Base-by-base conservation (phyloP, 2,797 vertebrate genomes). In the Lutjanus argentimaculatus region DNA sequence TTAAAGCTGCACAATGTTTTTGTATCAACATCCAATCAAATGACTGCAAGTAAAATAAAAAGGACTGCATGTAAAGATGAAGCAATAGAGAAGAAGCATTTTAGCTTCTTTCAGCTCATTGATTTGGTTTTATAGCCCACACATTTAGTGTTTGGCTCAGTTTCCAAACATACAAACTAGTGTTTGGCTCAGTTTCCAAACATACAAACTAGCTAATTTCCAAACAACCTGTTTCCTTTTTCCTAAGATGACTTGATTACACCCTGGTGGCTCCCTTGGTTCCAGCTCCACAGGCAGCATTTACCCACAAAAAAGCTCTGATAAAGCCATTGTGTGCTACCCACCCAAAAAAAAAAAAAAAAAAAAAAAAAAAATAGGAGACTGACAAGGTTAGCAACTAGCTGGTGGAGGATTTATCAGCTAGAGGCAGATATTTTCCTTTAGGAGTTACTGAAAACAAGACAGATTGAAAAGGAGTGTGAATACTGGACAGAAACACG, bases 131-230 rank as follows among this genome's bases (percentile, higher is more conserved):
- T 42, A 16, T 6, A 62, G 25, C 8, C 19, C 42, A 55, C 57
- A 61, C 6, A 17, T 64, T 19, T 42, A 45, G 7, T 19, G 21
- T 19, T 61, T 42, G 14, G 19, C 25, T 69, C 25, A 12, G 42
- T 55, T 49, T 52, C 36, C 46, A 59, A 61, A 57, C 65, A 72
- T 25, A 22, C 16, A 53, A 43, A 48, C 36, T 8, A 30, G n/a
- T 19, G 21, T 19, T 61, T 42, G 14, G 19, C 25, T 69, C 25
- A 12, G 42, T 55, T 49, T 52, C 36, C 46, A 59, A 61, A 57
- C 65, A 72, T 25, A 22, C 16, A 53, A 43, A 48, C 36, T 8
- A 30, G n/a, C 61, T 57, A 6, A 66, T 66, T 65, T 77, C 6
- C 25, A 55, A 49, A 45, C 48, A 36, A 21, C 25, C 8, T 2